Conservation (phyloP, 2,113 vertebrate species). For the Psettodes erumei region DNA sequence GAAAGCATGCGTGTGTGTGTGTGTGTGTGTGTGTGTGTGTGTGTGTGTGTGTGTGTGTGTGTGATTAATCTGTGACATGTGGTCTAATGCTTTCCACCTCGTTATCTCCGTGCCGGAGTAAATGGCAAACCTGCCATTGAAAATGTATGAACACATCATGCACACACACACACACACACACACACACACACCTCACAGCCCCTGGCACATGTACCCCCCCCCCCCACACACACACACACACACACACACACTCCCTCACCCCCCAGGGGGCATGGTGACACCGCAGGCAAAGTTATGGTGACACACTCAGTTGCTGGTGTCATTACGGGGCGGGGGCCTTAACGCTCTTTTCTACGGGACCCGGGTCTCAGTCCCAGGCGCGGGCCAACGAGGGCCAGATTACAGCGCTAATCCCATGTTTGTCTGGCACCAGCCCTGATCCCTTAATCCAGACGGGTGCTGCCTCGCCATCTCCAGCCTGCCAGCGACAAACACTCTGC, state of each 20-base stretch:
- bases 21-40: too few species aligned
- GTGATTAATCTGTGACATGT: background rate
- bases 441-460: constrained; percentile 75
- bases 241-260: constrained; percentile 23
- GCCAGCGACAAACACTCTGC: constrained; percentile 13
- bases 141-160: constrained; percentile 59
- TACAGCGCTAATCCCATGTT: constrained; percentile 80
- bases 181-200: constrained; percentile 22
- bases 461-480: constrained; percentile 55
- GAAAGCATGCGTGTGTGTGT: too few species aligned
- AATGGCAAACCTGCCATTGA: constrained; percentile 40
- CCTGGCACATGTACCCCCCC: too few species aligned
- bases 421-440: constrained; percentile 75
- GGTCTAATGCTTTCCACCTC: constrained; percentile 18
- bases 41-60: too few species aligned
- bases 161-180: too few species aligned
- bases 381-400: constrained; percentile 57
- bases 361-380: constrained; percentile 46
- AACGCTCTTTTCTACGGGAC: constrained; percentile 3
- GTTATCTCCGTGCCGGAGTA: constrained; percentile 14
- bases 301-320: constrained; percentile 45
- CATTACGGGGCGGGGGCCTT: constrained; percentile 51
- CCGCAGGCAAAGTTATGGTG: constrained; percentile 26
- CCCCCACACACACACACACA: too few species aligned
- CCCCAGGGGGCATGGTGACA: constrained; percentile 52